Base-by-base conservation (phyloP, 1,140 invertebrate genomes). In the Trissolcus basalis region DNA sequence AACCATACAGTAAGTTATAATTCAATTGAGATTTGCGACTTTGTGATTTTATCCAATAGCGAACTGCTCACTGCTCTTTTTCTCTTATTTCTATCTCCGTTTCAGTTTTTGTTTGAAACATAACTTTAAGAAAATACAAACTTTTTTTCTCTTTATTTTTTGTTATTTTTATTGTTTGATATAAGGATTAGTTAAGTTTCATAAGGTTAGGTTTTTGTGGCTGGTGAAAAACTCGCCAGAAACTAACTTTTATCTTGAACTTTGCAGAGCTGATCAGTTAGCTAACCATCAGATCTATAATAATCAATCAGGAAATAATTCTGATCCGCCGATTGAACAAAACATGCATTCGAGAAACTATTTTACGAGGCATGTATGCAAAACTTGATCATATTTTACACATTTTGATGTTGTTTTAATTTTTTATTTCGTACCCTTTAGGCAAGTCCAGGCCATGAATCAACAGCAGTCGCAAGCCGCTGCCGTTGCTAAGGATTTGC, bases 1-100 rank as follows among this genome's bases (percentile, higher is more conserved):
- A 86, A 90, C 89, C 36, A 92, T 92, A 83, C 90, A 92, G 91
- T 92, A 90, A 92, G 90, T 79, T 72, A 70, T 44, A 64, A 58
- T 74, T 44, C 61, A 63, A 48, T 63, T 58, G 56, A 68, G 58
- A 63, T 75, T 75, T 58, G 41, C 51, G 39, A 58, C 56, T 56
- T 53, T 68, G 44, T 60, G 7, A 54, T 36, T 61, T 65, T 16
- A 59, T 59, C 60, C 32, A 63, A 68, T 56, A 61, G 50, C 54
- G 44, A 63, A 67, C 61, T 71, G 68, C 53, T 63, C 53, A 75
- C 55, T n/a, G n/a, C 39, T 33, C 43, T 70, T 10, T 65, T 0
- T 61, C 5, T 58, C 16, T 71, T 39, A 1, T 27, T 27, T 27
- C n/a, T n/a, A n/a, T n/a, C n/a, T n/a, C n/a, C n/a, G n/a, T n/a